Evolutionary conservation across 2,113 vertebrate species (phyloP).

Genomic region (Pteronura brasiliensis): DNA sequence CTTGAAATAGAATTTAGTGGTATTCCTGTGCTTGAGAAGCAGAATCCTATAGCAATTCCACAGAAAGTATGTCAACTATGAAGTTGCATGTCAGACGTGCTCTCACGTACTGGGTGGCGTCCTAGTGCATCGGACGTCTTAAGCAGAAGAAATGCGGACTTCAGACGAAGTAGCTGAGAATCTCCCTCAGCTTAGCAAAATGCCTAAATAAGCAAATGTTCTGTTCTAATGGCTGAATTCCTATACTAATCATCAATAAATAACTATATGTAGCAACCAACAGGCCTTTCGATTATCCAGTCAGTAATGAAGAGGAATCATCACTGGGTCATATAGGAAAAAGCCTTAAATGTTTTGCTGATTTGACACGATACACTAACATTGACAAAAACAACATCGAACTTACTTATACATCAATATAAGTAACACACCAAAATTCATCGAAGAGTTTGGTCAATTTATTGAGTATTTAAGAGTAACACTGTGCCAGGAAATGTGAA

Average conservation of each 20-base stretch:
- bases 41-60: not conserved
- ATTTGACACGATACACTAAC: not conserved
- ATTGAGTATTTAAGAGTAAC: not conserved
- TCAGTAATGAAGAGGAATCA: not conserved
- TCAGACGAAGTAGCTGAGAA: accelerated
- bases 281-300: not conserved
- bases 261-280: not conserved
- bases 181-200: not conserved
- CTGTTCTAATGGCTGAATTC: not conserved
- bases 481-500: not conserved
- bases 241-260: not conserved
- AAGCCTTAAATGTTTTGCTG: not conserved
- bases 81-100: accelerated
- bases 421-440: not conserved
- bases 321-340: not conserved
- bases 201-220: not conserved
- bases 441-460: not conserved
- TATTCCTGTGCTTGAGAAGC: not conserved
- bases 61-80: accelerated
- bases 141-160: not conserved
- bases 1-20: not conserved
- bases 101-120: accelerated
- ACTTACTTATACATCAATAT: not conserved
- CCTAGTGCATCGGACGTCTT: not conserved
- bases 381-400: not conserved